Evolutionary conservation across 2,113 vertebrate species (phyloP).

Genomic region (Psephotus haematonotus): DNA sequence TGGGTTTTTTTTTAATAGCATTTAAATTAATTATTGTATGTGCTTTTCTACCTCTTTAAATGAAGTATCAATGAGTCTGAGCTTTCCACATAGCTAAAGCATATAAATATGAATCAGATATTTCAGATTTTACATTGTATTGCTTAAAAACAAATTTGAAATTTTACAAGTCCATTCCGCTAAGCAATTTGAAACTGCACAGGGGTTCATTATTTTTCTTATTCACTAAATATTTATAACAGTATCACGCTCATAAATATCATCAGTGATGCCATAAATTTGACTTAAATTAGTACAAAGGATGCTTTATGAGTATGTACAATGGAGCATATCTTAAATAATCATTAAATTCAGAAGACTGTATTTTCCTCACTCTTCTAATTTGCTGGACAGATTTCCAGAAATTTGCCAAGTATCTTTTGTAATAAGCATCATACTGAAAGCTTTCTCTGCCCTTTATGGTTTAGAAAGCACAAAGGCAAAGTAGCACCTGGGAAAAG

Average conservation of each 20-base stretch:
- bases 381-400: background rate
- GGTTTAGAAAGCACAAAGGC: background rate
- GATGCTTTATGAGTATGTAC: background rate
- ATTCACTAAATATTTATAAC: slow-evolving; percentile 25
- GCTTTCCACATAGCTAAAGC: background rate
- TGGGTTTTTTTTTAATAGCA: background rate
- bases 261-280: slow-evolving; percentile 23
- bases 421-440: background rate
- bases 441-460: background rate
- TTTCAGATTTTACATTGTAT: background rate
- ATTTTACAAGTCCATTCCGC: background rate
- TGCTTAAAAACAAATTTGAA: background rate
- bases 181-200: background rate
- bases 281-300: slow-evolving; percentile 34
- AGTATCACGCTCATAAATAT: slow-evolving; percentile 42
- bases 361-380: background rate
- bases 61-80: background rate
- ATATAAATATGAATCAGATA: background rate
- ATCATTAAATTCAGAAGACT: slow-evolving; percentile 20
- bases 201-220: slow-evolving; percentile 44
- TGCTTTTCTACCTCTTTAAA: background rate
- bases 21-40: background rate
- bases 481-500: background rate
- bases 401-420: background rate
- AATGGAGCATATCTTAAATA: slow-evolving; percentile 34